Evolutionary conservation across 2,888 invertebrate species (phyloP), one percentile per base, ranked within the genome.

Genomic region (Zhuqinia jingwanae): DNA sequence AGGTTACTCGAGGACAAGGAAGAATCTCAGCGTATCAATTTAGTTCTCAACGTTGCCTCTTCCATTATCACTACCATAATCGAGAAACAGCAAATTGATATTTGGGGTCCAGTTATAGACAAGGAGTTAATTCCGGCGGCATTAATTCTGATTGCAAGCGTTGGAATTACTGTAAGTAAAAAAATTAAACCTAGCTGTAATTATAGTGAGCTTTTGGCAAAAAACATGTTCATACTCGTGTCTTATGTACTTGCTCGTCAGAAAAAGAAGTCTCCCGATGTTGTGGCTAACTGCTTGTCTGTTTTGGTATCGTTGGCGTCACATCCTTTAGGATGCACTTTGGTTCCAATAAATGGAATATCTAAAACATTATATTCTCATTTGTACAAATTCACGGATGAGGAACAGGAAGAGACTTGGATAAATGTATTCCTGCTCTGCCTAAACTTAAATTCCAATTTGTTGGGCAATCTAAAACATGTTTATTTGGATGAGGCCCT

Each of bases 401-500:
- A 89, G 8, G 47, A 42, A 13, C 36, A 36, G 27, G 88, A 89
- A 11, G 47, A 80, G 0, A 45, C 80, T 20, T 90, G 90, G 90
- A 85, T 60, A 27, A 81, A 89, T 22, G 87, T 91, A 10, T 90
- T 89, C 56, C 60, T 89, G 2, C 75, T 91, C 8, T 88, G 89
- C 27, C 36, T 89, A 17, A 79, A 90, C 42, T 79, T 91, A 45
- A 90, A 89, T 77, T 81, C 90, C 2, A 80, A 76, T 47, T 42
- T 91, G 56, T 81, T 90, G 2, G 30, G 56, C 22, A 84, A 75
- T 76, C 80, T 87, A 13, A 88, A 88, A 65, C 86, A 85, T 77
- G 85, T 87, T 50, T 91, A 89, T 56, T 70, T 91, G 20, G 90
- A 89, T 45, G 88, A 90, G 58, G 87, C 87, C 42, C 60, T 91